These are phyloP conservation scores for Carassius gibelio DNA, from an alignment of 2,113 vertebrate genomes.

Conservation along the genomic window DNA sequence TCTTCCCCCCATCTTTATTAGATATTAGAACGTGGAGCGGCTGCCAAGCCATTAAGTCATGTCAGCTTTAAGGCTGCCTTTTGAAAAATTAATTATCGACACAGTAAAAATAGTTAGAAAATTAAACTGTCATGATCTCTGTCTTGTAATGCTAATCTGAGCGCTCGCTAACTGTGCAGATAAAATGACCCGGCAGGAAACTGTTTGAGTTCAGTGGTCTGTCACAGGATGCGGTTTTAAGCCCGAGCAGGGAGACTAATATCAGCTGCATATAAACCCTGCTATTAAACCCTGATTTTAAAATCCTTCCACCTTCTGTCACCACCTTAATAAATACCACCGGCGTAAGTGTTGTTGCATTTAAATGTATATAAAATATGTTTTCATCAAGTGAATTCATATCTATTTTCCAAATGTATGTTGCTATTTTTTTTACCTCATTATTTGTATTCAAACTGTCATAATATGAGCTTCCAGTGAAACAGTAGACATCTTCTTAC, in stretches of 20 bases:
- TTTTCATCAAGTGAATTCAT: neutral
- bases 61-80: slow-evolving; percentile 21
- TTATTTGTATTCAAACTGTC: too few relatives aligned
- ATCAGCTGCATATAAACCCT: slow-evolving; percentile 51
- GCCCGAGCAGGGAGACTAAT: slow-evolving; percentile 30
- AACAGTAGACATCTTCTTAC: too few relatives aligned
- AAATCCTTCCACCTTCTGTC: slow-evolving; percentile 33
- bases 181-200: slow-evolving; percentile 21
- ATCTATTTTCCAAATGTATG: neutral
- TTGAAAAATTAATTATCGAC: slow-evolving; percentile 40
- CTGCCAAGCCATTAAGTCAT: slow-evolving; percentile 44
- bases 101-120: slow-evolving; percentile 30
- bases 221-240: slow-evolving; percentile 38
- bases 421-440: too few relatives aligned
- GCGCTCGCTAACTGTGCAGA: neutral
- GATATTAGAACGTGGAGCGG: slow-evolving; percentile 21
- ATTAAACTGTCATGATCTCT: slow-evolving; percentile 34
- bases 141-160: slow-evolving; percentile 24
- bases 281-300: slow-evolving; percentile 48
- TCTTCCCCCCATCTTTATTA: slow-evolving; percentile 10
- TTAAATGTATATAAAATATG: neutral
- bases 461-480: too few relatives aligned
- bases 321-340: slow-evolving; percentile 57
- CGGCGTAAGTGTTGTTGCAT: slow-evolving; percentile 31
- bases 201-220: slow-evolving; percentile 22